phyloP scores from a whole-genome alignment of 2,797 vertebrate genomes.

The Coreius guichenoti region DNA sequence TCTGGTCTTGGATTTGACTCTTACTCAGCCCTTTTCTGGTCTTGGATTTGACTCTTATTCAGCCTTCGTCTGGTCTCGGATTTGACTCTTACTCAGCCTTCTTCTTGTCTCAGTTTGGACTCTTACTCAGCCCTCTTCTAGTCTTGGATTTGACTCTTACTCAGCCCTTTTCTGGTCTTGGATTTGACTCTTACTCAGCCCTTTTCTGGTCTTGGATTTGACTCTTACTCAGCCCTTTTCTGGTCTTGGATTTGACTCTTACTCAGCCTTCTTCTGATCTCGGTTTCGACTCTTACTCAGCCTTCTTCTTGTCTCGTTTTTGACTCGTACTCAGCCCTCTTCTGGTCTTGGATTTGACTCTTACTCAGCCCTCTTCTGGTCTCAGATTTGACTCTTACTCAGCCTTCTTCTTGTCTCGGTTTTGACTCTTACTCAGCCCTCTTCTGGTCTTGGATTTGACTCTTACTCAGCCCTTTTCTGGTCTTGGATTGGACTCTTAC shows the following conservation, averaged over 20 bases:
- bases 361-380: not conserved
- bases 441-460: not conserved
- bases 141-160: not conserved
- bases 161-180: not conserved
- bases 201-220: not conserved
- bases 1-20: not conserved
- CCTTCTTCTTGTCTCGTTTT: no score
- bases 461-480: not conserved
- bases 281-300: no score
- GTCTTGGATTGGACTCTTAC: not conserved
- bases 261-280: not conserved
- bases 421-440: not conserved
- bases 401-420: no score
- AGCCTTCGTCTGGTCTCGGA: not conserved
- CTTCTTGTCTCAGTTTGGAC: not conserved
- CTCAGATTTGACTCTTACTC: not conserved
- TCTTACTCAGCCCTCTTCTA: not conserved
- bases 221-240: not conserved
- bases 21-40: not conserved
- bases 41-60: not conserved
- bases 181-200: not conserved
- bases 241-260: not conserved
- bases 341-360: not conserved
- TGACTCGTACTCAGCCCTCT: no score
- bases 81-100: not conserved